These are phyloP conservation scores for Chrysochloris asiatica DNA, from an alignment of 2,113 vertebrate species.

Conservation along the genomic window DNA sequence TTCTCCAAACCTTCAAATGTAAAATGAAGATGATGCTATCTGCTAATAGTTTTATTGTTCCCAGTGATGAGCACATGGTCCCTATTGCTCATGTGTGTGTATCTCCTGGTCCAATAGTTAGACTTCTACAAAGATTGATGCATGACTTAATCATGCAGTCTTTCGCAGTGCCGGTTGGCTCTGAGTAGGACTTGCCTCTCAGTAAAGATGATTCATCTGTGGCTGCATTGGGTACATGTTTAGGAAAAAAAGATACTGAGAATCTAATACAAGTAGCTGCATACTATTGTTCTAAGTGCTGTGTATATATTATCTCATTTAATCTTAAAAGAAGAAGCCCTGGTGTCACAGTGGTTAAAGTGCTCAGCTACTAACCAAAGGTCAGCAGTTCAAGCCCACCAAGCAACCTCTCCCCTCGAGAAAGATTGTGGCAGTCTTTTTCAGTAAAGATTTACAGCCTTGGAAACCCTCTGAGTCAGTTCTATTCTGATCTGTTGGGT, in stretches of 20 bases:
- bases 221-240: conserved; percentile 17
- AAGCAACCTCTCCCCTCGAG: neutral
- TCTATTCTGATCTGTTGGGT: neutral
- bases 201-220: conserved; percentile 50
- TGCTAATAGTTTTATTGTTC: neutral
- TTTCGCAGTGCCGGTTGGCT: conserved; percentile 25
- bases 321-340: neutral
- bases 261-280: neutral
- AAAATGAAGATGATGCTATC: conserved; percentile 6
- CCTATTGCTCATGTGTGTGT: neutral
- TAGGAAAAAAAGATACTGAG: conserved; percentile 2
- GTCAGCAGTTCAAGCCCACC: neutral
- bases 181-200: neutral
- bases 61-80: neutral
- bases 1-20: neutral
- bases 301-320: neutral
- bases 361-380: neutral
- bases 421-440: neutral
- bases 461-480: neutral
- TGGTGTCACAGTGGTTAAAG: neutral
- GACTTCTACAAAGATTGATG: neutral
- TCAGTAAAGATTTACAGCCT: neutral
- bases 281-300: neutral
- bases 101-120: neutral
- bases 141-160: conserved; percentile 8